phyloP scores from a whole-genome alignment of 2,797 vertebrate genomes.

The Premnoplex brunnescens region DNA sequence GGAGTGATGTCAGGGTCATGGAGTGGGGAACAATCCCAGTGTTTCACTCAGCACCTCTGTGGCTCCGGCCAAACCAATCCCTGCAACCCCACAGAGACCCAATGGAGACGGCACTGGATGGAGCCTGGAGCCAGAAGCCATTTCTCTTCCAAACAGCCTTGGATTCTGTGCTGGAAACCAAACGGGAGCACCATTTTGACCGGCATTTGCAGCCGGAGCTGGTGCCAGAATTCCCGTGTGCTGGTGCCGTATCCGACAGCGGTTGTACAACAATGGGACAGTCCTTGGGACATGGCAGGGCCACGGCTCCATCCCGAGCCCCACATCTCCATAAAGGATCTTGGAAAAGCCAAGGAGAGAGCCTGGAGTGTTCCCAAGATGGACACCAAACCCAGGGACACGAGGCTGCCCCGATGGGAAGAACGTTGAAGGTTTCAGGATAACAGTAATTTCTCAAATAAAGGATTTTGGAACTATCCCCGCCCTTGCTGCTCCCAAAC shows the following conservation, averaged over 20 bases:
- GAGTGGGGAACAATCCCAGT: rapidly evolving
- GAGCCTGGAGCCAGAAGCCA: neutral
- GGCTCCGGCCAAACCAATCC: neutral
- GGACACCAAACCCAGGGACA: neutral
- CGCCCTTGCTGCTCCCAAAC: neutral
- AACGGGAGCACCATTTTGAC: neutral
- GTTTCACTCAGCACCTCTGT: rapidly evolving
- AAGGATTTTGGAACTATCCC: neutral
- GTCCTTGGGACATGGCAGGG: rapidly evolving
- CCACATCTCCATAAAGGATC: rapidly evolving
- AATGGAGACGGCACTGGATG: rapidly evolving
- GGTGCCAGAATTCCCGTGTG: neutral
- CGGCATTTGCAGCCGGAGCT: rapidly evolving
- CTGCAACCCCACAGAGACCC: rapidly evolving
- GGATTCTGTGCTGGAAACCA: neutral
- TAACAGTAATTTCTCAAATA: neutral
- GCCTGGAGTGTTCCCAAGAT: neutral
- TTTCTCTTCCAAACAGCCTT: neutral
- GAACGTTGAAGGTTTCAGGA: neutral
- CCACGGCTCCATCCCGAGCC: neutral
- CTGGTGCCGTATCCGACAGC: rapidly evolving
- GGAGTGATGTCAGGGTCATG: rapidly evolving
- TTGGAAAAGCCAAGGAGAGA: neutral
- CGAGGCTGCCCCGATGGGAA: rapidly evolving
- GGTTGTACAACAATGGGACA: rapidly evolving